phyloP scores from a whole-genome alignment of 2,797 vertebrate species.

The Cossypha polioptera region DNA sequence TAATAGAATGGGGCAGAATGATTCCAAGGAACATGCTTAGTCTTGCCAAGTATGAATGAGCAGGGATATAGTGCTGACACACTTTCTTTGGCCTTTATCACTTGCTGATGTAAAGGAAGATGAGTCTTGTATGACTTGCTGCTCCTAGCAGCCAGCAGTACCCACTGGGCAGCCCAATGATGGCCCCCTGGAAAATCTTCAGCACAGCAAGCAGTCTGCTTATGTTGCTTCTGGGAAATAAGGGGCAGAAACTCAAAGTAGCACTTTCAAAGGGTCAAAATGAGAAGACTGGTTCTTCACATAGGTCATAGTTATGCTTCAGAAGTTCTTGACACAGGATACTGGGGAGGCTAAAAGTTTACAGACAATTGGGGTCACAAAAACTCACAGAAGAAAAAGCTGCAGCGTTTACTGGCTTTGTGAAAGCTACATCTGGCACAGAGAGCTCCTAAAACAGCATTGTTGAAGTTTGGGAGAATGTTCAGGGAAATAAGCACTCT shows the following conservation, averaged over 20 bases:
- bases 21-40: background rate
- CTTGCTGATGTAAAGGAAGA: background rate
- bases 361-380: background rate
- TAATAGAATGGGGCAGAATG: background rate
- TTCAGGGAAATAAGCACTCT: background rate
- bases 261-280: background rate
- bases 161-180: background rate
- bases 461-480: background rate
- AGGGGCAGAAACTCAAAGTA: background rate
- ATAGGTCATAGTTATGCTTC: rapidly evolving
- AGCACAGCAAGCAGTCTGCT: background rate
- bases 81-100: background rate
- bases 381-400: background rate
- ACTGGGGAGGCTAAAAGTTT: background rate
- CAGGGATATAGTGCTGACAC: background rate
- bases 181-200: background rate
- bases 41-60: background rate
- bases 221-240: background rate
- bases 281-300: background rate
- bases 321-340: background rate
- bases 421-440: background rate
- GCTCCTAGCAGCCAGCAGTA: background rate
- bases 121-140: background rate
- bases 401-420: background rate
- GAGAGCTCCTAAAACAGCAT: background rate